phyloP scores from a whole-genome alignment of 2,797 vertebrate species.

The Pristis pectinata region DNA sequence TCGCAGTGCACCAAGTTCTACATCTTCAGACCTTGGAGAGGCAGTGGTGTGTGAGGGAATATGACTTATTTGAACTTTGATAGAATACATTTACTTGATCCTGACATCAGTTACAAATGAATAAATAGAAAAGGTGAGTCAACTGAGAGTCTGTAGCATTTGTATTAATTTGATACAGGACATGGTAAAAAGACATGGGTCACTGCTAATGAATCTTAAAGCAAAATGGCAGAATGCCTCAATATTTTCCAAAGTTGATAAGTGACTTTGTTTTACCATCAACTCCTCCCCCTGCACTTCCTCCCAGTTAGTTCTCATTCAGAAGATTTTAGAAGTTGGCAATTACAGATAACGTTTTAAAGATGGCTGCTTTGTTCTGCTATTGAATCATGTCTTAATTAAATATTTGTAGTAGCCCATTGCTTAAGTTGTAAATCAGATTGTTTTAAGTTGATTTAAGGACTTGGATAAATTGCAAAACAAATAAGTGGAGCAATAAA shows the following conservation, averaged over 20 bases:
- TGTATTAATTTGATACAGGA: neutral
- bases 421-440: neutral
- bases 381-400: neutral
- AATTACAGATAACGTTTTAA: neutral
- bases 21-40: neutral
- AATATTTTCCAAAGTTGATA: neutral
- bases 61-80: neutral
- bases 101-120: no score
- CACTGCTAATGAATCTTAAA: neutral
- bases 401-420: neutral
- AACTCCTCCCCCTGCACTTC: no score
- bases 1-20: neutral
- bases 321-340: neutral
- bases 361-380: neutral
- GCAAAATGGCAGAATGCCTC: neutral
- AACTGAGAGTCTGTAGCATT: neutral
- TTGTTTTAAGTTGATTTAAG: neutral
- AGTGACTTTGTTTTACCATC: neutral
- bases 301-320: neutral
- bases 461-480: neutral
- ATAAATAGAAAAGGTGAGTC: neutral
- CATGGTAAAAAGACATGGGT: neutral
- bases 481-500: neutral
- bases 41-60: neutral
- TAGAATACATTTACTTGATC: neutral